Evolutionary conservation across 2,888 invertebrate species (phyloP).

Genomic region (Drosophila pseudotakahashii): DNA sequence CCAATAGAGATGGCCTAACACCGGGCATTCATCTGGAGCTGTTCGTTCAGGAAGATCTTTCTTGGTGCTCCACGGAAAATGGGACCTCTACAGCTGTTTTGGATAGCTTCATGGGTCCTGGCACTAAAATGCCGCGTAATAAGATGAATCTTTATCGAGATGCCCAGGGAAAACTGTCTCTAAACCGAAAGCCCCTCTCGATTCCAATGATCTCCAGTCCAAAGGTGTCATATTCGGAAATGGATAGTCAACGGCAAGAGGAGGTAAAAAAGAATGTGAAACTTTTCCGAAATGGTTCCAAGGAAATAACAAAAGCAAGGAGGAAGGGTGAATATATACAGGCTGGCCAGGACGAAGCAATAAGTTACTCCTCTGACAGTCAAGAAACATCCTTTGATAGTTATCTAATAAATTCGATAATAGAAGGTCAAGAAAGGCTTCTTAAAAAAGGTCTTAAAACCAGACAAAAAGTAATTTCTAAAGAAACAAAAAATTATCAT

Average conservation of each 20-base stretch:
- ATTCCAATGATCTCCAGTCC: not conserved
- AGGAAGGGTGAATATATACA: not conserved
- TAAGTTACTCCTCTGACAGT: too few species aligned
- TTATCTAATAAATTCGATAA: too few species aligned
- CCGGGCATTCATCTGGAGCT: not conserved
- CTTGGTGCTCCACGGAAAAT: accelerated
- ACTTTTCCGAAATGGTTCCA: not conserved
- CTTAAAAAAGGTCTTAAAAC: too few species aligned
- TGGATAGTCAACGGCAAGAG: not conserved
- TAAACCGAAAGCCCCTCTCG: not conserved
- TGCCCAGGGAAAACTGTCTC: not conserved
- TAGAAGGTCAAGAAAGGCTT: too few species aligned
- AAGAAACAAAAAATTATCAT: too few species aligned
- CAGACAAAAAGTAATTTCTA: too few species aligned
- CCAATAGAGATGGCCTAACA: too few species aligned
- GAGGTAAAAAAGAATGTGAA: too few species aligned
- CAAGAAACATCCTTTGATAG: too few species aligned
- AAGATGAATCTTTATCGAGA: not conserved
- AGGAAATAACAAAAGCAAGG: not conserved
- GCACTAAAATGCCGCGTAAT: not conserved
- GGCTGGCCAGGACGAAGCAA: too few species aligned
- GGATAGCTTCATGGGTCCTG: not conserved
- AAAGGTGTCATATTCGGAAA: not conserved
- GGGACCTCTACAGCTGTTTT: not conserved
- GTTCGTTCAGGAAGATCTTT: not conserved